These are phyloP conservation scores for Pseudochromis fuscus DNA, from an alignment of 2,797 vertebrate genomes.

Conservation along the genomic window DNA sequence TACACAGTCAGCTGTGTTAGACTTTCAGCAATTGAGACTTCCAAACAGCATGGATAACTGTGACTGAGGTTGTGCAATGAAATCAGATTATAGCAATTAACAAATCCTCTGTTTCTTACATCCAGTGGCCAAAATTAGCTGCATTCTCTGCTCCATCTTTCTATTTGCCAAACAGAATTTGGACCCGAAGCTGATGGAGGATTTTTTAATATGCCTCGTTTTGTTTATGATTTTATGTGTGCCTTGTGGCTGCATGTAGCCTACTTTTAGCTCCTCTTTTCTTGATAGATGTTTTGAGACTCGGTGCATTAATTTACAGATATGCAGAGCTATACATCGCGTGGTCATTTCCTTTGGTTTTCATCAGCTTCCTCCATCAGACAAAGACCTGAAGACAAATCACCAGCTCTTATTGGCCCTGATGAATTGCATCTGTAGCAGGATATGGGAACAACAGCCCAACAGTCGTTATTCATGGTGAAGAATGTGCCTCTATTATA, in stretches of 20 bases:
- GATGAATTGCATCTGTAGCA: conserved; percentile 76
- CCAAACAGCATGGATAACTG: conserved; percentile 42
- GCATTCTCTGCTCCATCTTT: neutral
- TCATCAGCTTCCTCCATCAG: conserved; percentile 81
- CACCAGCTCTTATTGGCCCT: conserved; percentile 72
- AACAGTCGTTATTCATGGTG: conserved; percentile 72
- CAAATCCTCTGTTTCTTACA: conserved; percentile 28
- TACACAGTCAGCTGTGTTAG: conserved; percentile 52
- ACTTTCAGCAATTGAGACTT: conserved; percentile 45
- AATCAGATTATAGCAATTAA: conserved; percentile 47
- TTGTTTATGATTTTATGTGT: conserved; percentile 52
- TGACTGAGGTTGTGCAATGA: conserved; percentile 29
- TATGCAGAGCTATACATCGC: conserved; percentile 59
- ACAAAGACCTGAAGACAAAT: conserved; percentile 82
- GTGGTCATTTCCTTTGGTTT: conserved; percentile 75
- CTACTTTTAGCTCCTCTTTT: conserved; percentile 38
- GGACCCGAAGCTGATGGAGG: conserved; percentile 14
- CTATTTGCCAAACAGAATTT: conserved; percentile 23
- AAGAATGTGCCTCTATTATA: conserved; percentile 73
- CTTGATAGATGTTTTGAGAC: conserved; percentile 59
- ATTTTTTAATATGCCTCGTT: conserved; percentile 18
- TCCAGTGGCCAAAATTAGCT: conserved; percentile 26
- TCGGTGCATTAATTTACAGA: conserved; percentile 64
- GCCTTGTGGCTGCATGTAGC: conserved; percentile 41
- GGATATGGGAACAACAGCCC: conserved; percentile 75